These are phyloP conservation scores for Drosophila lacertosa DNA, from an alignment of 1,140 invertebrate genomes.

Conservation along the genomic window DNA sequence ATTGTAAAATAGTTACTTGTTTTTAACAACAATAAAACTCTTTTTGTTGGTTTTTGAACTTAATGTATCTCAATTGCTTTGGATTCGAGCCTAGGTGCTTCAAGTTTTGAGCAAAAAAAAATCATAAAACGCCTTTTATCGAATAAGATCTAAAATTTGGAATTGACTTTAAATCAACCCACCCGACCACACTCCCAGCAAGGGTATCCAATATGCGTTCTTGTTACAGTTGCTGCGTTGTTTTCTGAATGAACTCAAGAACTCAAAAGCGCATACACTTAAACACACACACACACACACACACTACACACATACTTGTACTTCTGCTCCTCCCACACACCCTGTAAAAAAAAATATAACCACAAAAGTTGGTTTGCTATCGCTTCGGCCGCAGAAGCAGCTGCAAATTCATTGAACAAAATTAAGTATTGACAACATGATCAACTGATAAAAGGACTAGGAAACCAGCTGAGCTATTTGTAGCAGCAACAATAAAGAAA, in stretches of 20 bases:
- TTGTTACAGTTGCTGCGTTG: constrained; percentile 8
- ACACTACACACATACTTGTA: not conserved
- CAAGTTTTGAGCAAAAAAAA: too few species aligned
- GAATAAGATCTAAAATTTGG: too few species aligned
- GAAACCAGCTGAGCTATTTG: not conserved
- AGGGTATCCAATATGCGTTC: not conserved
- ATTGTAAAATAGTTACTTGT: too few species aligned
- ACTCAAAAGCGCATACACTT: not conserved
- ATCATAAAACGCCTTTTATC: too few species aligned
- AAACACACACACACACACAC: not conserved
- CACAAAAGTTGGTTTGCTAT: constrained; percentile 7
- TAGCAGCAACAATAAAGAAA: too few species aligned
- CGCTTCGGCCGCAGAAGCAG: constrained; percentile 14
- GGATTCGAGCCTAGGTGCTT: too few species aligned
- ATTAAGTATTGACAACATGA: constrained; percentile 8
- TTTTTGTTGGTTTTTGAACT: too few species aligned
- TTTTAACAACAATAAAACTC: too few species aligned
- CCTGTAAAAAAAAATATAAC: not conserved
- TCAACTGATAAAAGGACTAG: not conserved
- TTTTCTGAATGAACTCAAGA: constrained; percentile 46
- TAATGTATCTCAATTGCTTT: too few species aligned
- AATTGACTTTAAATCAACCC: too few species aligned
- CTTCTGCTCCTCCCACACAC: not conserved
- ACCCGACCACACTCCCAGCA: not conserved
- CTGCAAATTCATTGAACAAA: constrained; percentile 27